Percentiles rank a stretch among this genome's conserved stretches.
These are phyloP conservation scores for Stegastes partitus DNA, from an alignment of 2,113 vertebrate species.

Conservation along the genomic window DNA sequence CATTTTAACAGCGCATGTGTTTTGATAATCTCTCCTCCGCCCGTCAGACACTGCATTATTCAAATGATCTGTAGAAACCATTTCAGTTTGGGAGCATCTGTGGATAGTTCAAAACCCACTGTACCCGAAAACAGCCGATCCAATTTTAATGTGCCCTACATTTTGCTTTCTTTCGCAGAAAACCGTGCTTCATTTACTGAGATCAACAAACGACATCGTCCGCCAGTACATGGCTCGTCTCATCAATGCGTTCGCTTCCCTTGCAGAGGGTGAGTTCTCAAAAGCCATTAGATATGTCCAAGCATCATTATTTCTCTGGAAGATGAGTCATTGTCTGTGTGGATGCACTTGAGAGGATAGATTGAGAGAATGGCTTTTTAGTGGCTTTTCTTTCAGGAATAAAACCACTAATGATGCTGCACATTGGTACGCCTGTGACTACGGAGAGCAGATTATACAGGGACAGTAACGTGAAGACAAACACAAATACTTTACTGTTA, in stretches of 20 bases:
- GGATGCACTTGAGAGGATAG: slow-evolving; percentile 8
- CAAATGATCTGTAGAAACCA: no score
- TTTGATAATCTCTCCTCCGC: no score
- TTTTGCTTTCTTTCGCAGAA: slow-evolving; percentile 80
- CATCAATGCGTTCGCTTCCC: slow-evolving; percentile 92
- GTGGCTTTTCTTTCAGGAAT: neutral
- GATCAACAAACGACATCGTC: slow-evolving; percentile 89
- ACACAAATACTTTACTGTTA: neutral
- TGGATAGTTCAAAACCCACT: no score
- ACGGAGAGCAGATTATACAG: neutral
- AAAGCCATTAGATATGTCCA: neutral
- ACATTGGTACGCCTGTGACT: slow-evolving; percentile 1
- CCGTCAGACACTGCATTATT: no score
- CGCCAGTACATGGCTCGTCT: slow-evolving; percentile 93
- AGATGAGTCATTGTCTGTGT: slow-evolving; percentile 11
- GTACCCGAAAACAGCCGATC: neutral
- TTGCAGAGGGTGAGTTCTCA: slow-evolving; percentile 89
- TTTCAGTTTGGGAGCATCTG: no score
- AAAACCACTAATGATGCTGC: slow-evolving; percentile 24
- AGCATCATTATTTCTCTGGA: slow-evolving; percentile 28
- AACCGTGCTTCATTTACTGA: slow-evolving; percentile 87
- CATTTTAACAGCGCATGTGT: no score
- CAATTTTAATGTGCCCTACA: neutral
- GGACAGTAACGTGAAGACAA: neutral
- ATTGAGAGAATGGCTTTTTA: slow-evolving; percentile 8